Base-by-base conservation (phyloP, 2,797 vertebrate species). In the Pangasius macronema region DNA sequence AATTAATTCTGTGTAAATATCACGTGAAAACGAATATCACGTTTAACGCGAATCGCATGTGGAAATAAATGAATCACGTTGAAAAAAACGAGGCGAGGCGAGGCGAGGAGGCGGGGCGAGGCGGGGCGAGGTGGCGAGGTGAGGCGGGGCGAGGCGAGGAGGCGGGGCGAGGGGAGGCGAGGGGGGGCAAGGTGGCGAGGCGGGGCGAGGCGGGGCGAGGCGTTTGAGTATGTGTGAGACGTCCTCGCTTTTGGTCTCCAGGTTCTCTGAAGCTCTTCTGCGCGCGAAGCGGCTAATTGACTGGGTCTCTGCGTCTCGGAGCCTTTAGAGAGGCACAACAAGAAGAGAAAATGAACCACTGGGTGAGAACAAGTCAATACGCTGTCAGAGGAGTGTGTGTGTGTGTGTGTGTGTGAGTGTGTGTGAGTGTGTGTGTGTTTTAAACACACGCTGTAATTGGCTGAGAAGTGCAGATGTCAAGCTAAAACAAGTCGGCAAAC, bases 291-390 rank as follows among this genome's bases (percentile, higher is more conserved):
- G n/a, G 76, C 87, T 90, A 92, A 92, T 91, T 91, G 89, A 91
- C 87, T 77, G 46, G 89, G 87, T 86, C n/a, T 77, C 88, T 70
- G 75, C 70, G 57, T 85, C 87, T 86, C 68, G 30, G 83, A 67
- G 77, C 83, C 89, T 88, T 82, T 88, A 86, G 70, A 84, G 70
- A 70, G 80, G 39, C 88, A 83, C 88, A 89, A 87, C 88, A 91
- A 90, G 83, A 89, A 82, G 53, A 87, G 85, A 86, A 86, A 87
- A 75, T 86, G 86, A 90, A 88, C 87, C 88, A 87, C 87, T 61
- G 65, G 88, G 88, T 88, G 88, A 88, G 91, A 89, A 91, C 90
- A 89, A 90, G 89, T 92, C 91, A 92, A 92, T 92, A 92, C 53
- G 77, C 89, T 91, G 90, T 91, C 90, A 91, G 82, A 88, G 39